These are phyloP conservation scores for Drosophila kikkawai DNA, from an alignment of 1,140 invertebrate species.

Conservation along the genomic window DNA sequence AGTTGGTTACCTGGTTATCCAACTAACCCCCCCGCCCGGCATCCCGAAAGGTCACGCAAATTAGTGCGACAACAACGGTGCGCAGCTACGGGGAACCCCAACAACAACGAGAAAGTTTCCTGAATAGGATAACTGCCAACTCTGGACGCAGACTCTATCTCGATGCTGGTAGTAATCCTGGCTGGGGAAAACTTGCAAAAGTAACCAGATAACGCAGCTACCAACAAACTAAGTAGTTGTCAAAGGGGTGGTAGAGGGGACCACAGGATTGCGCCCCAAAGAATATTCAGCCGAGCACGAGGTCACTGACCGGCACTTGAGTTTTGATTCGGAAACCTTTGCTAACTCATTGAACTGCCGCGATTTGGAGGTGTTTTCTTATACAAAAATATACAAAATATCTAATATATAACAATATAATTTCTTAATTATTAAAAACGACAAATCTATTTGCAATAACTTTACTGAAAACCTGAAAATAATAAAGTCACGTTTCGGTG, in stretches of 20 bases:
- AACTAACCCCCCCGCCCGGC: not conserved
- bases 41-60: constrained; percentile 70
- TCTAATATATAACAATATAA: not conserved
- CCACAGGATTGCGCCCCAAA: not conserved
- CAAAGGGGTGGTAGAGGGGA: constrained; percentile 2
- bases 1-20: constrained; percentile 54
- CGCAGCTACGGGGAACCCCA: constrained; percentile 25
- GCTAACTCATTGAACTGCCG: not conserved
- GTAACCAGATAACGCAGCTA: constrained; percentile 71
- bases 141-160: constrained; percentile 27
- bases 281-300: not conserved
- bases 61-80: constrained; percentile 62
- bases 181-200: constrained; percentile 71
- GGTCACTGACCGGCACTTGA: constrained; percentile 18
- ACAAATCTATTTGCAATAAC: no score
- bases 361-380: not conserved
- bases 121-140: constrained; percentile 56
- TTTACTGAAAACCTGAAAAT: no score
- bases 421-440: not conserved
- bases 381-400: not conserved
- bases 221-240: constrained; percentile 54
- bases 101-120: constrained; percentile 67
- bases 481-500: not conserved
- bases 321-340: constrained; percentile 3
- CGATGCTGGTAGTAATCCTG: constrained; percentile 60